These are phyloP conservation scores for Myopa tessellatipennis DNA, from an alignment of 2,888 invertebrate genomes.

Conservation along the genomic window DNA sequence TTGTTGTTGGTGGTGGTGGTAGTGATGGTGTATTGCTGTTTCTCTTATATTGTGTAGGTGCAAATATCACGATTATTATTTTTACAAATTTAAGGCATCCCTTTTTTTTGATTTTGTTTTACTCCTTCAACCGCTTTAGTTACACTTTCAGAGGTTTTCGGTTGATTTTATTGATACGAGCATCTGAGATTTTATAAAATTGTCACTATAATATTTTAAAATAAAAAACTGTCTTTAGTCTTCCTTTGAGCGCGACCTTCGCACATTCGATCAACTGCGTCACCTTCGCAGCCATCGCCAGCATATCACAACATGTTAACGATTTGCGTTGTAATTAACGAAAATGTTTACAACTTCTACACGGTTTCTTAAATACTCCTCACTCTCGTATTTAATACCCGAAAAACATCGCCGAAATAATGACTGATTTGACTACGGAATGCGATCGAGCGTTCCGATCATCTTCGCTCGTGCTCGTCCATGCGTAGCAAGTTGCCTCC, in stretches of 20 bases:
- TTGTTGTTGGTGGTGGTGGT: neutral
- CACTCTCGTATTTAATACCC: neutral
- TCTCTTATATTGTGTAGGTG: conserved; percentile 1
- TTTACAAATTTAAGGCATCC: conserved; percentile 5
- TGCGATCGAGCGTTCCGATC: conserved; percentile 3
- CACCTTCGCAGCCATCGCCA: neutral
- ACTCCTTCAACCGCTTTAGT: neutral
- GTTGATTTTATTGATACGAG: neutral
- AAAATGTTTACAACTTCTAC: conserved; percentile 34
- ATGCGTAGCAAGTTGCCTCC: conserved; percentile 11
- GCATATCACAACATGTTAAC: conserved; percentile 6
- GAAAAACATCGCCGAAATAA: conserved; percentile 1
- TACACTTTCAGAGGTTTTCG: conserved; percentile 18
- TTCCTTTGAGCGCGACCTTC: neutral
- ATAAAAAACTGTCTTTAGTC: no score
- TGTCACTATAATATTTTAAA: no score
- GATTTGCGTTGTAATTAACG: conserved; percentile 35
- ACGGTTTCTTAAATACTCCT: neutral
- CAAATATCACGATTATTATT: conserved; percentile 41
- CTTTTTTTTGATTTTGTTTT: neutral
- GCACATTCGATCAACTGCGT: neutral
- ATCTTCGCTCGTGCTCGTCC: neutral
- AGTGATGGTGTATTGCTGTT: neutral
- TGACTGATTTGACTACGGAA: conserved; percentile 4
- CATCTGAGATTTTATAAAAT: no score